Evolutionary conservation across 2,888 invertebrate species (phyloP).

Genomic region (Phlogophora meticulosa): DNA sequence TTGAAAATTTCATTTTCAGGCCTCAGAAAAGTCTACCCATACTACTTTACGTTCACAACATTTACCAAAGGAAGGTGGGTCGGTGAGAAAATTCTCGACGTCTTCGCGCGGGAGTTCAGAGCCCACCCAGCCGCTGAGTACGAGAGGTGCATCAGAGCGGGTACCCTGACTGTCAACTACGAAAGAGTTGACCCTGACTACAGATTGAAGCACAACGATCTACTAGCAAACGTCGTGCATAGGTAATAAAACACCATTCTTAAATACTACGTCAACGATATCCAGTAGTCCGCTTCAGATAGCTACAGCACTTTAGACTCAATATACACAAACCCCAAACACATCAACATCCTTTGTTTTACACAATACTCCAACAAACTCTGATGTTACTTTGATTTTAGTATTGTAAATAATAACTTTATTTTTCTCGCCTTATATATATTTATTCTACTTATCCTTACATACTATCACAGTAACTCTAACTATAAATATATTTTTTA

Average conservation of each 20-base stretch:
- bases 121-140: constrained; percentile 98
- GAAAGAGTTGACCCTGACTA: constrained; percentile 97
- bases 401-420: constrained; percentile 74
- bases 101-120: constrained; percentile 97
- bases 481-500: constrained; percentile 57
- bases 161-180: constrained; percentile 98
- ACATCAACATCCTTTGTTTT: constrained; percentile 56
- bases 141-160: constrained; percentile 97
- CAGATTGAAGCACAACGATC: constrained; percentile 97
- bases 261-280: constrained; percentile 25
- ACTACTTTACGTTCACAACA: constrained; percentile 98
- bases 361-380: constrained; percentile 67
- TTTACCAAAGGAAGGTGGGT: constrained; percentile 99
- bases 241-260: constrained; percentile 91
- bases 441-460: constrained; percentile 69
- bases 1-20: no score
- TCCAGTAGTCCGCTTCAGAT: constrained; percentile 67
- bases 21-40: constrained; percentile 98
- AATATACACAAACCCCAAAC: constrained; percentile 56
- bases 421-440: constrained; percentile 72
- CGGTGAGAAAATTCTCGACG: constrained; percentile 97
- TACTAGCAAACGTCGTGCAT: constrained; percentile 98
- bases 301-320: constrained; percentile 67
- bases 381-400: constrained; percentile 64
- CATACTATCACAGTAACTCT: constrained; percentile 66